phyloP scores from a whole-genome alignment of 2,113 vertebrate species.

The Myanophis thanlyinensis region DNA sequence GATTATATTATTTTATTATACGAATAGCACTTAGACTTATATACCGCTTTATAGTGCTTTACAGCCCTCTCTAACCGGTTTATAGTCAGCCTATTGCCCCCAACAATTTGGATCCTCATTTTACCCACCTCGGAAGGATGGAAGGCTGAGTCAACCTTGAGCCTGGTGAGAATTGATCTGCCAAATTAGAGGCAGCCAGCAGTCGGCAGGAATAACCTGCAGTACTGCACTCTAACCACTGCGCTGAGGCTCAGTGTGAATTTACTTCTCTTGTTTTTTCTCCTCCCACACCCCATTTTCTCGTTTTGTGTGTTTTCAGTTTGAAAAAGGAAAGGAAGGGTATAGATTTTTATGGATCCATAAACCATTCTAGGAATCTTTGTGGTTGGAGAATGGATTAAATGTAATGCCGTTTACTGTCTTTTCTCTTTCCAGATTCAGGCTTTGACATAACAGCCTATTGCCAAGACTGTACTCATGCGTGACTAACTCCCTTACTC shows the following conservation, averaged over 20 bases:
- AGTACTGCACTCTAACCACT: too few species aligned
- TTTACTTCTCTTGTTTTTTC: background rate
- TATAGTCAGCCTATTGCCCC: too few species aligned
- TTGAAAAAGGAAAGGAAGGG: background rate
- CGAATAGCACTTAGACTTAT: too few species aligned
- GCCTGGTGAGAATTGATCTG: too few species aligned
- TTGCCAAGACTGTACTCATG: background rate
- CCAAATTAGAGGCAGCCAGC: too few species aligned
- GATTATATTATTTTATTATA: background rate
- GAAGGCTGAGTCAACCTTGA: too few species aligned
- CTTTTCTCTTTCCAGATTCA: background rate
- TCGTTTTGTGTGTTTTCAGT: background rate
- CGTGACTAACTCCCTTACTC: background rate
- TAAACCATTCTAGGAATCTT: background rate
- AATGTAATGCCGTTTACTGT: background rate
- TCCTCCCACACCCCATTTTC: background rate
- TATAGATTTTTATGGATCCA: background rate
- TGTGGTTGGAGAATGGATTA: background rate
- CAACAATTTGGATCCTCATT: too few species aligned
- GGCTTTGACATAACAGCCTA: rapidly evolving
- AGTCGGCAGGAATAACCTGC: too few species aligned
- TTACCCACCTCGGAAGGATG: too few species aligned
- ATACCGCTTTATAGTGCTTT: too few species aligned
- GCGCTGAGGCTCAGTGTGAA: too few species aligned
- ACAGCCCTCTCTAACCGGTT: too few species aligned